These are phyloP conservation scores for Lacerta agilis DNA, from an alignment of 2,797 vertebrate species.

Conservation along the genomic window DNA sequence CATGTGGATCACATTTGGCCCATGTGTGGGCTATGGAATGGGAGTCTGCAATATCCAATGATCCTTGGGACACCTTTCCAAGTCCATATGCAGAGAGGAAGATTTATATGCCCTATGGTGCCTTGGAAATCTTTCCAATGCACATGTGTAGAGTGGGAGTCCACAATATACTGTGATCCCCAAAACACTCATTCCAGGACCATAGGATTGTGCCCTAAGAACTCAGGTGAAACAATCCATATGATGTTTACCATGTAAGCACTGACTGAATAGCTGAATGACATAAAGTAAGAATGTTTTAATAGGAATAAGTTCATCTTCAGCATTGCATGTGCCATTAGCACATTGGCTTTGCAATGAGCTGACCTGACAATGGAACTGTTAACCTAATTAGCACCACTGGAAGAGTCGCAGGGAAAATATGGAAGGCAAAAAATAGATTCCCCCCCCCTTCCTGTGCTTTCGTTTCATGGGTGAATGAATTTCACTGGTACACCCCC, in stretches of 20 bases:
- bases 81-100: too few species aligned
- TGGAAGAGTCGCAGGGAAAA: neutral
- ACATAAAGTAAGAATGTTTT: neutral
- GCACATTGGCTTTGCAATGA: neutral
- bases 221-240: neutral
- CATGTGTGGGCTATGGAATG: too few species aligned
- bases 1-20: too few species aligned
- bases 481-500: constrained; percentile 39
- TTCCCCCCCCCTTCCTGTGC: constrained; percentile 30
- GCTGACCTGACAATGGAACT: neutral
- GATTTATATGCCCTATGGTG: too few species aligned
- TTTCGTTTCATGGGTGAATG: constrained; percentile 41
- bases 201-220: neutral
- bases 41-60: too few species aligned
- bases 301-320: constrained; percentile 13
- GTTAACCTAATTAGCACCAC: constrained; percentile 11
- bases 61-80: too few species aligned
- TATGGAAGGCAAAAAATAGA: constrained; percentile 34
- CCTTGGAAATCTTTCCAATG: too few species aligned
- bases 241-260: neutral
- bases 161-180: neutral
- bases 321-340: neutral
- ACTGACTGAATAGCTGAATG: neutral
- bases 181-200: neutral
- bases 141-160: too few species aligned